Base-by-base conservation (phyloP, 2,797 vertebrate species). In the Hylomyscus alleni region DNA sequence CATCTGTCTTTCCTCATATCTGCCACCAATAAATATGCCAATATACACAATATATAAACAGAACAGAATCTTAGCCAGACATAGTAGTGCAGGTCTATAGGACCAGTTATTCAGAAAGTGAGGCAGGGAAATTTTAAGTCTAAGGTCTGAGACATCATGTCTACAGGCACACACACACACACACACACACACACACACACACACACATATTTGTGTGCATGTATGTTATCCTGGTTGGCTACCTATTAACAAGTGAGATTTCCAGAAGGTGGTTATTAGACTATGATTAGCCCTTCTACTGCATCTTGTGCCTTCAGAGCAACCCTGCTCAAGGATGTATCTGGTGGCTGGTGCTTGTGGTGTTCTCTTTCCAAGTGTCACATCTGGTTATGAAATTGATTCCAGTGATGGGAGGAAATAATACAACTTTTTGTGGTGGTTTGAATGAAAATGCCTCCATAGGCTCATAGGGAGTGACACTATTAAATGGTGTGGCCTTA, bases 331-430 rank as follows among this genome's bases (percentile, higher is more conserved):
- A 81, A 88, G 72, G 54, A 72, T 65, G 9, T n/a, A 24, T 37
- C 58, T 62, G 2, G 34, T 60, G 40, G 29, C 83, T 24, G 5
- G 7, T 91, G 69, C n/a, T 58, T 0, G 0, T 62, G 0, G 14
- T 58, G 93, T 67, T 81, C 95, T 50, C 82, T 15, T 12, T 84
- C 50, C 69, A 80, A 34, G 56, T 29, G 4, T 1, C 19, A 9
- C 65, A 87, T 58, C 65, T 96, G 50, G 88, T 91, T 67, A 54
- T 60, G 50, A 58, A 40, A 40, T 82, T 20, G 67, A 0, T 87
- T 56, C 47, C 4, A 0, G 4, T n/a, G 13, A 26, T 50, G 50
- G 22, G 14, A 81, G 34, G 24, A 81, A 69, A 67, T 6, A 62
- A 22, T 8, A 50, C 17, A 69, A 50, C 26, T 47, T 76, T 76